Base-by-base conservation (phyloP, 2,113 vertebrate species). In the Scopus umbretta region DNA sequence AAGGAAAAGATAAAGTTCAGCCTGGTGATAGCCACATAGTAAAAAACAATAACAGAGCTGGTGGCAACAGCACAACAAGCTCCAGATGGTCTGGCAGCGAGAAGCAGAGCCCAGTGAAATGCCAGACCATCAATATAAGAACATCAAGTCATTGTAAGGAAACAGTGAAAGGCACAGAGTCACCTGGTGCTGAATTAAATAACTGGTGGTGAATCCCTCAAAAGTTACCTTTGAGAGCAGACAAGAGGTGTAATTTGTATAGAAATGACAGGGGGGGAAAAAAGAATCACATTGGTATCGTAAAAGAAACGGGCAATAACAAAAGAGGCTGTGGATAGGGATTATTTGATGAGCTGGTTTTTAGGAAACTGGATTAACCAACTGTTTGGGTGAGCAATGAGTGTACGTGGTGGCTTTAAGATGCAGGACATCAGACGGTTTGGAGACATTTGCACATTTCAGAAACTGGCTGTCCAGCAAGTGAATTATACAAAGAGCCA, bases 1-100 rank as follows among this genome's bases (percentile, higher is more conserved):
- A 34, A 92, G 49, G 66, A 94, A 81, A 80, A 92, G 94, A 92
- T 85, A 95, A 96, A 95, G 86, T 91, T 94, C 76, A 89, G 55
- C 52, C 49, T 45, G 73, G 84, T 85, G 80, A 96, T 38, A 86
- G 88, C 80, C 86, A 73, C 42, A 65, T 15, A 85, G 78, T 89
- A 87, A 94, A 93, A 89, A 85, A 85, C 0, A 29, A 17, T 92
- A 95, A 84, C 36, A 52, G 88, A 72, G 78, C 76, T 49, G 80
- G 73, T 72, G 56, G 66, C 34, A 86, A 87, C 73, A 71, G 59
- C 79, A 88, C 43, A 80, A 78, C 42, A 25, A 79, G 62, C 66
- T 93, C 88, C 92, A 95, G 91, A 92, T 73, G 86, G 92, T 52
- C 76, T 16, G 0, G 56, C 49, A 70, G 58, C 1, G 9, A 91